Percentiles rank a stretch among this genome's conserved stretches.
Conservation (phyloP, 1,140 invertebrate genomes). For the Coboldia fuscipes region DNA sequence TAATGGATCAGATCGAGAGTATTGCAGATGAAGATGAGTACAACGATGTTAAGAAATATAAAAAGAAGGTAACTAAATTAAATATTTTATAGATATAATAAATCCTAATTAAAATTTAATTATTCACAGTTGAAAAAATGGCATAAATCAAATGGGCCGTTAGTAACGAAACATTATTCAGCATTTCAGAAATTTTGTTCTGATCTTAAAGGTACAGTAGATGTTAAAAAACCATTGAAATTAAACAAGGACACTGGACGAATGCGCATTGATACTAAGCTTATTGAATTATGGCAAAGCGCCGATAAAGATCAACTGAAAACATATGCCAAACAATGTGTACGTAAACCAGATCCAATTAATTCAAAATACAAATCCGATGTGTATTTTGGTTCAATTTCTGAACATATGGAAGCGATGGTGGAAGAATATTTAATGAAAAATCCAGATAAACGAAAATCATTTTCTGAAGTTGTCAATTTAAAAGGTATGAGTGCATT, state of each 20-base stretch:
- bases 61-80: slow-evolving; percentile 24
- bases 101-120: no score
- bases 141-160: no score
- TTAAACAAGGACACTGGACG: slow-evolving; percentile 15
- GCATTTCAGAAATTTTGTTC: slow-evolving; percentile 18
- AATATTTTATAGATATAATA: no score
- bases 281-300: slow-evolving; percentile 39
- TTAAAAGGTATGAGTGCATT: slow-evolving; percentile 55
- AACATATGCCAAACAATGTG: slow-evolving; percentile 21
- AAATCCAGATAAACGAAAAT: slow-evolving; percentile 22
- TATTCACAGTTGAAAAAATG: no score
- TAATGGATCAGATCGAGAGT: slow-evolving; percentile 32
- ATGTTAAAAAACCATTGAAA: slow-evolving; percentile 12
- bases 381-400: slow-evolving; percentile 54
- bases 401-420: slow-evolving; percentile 51
- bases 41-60: slow-evolving; percentile 23
- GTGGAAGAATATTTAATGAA: slow-evolving; percentile 40
- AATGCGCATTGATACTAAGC: slow-evolving; percentile 18
- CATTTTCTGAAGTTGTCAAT: slow-evolving; percentile 48
- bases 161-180: no score
- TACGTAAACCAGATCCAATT: slow-evolving; percentile 49
- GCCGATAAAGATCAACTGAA: slow-evolving; percentile 31
- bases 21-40: slow-evolving; percentile 21
- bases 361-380: slow-evolving; percentile 43
- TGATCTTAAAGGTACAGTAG: slow-evolving; percentile 15